Evolutionary conservation across 2,888 invertebrate species (phyloP).

Genomic region (Pyrrhosoma nymphula): DNA sequence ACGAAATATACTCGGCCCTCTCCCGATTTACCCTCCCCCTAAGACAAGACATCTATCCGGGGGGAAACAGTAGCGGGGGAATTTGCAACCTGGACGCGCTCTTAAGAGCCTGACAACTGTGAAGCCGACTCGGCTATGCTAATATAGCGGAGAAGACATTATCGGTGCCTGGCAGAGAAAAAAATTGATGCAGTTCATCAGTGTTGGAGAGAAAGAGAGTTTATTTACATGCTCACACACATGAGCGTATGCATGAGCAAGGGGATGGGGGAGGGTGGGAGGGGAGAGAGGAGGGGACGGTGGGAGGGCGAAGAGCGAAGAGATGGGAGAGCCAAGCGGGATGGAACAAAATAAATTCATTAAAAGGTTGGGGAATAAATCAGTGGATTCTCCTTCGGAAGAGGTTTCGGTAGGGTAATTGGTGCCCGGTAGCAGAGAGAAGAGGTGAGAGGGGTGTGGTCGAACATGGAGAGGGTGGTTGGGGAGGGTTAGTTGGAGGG

Average conservation of each 20-base stretch:
- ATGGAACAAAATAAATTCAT: constrained; percentile 59
- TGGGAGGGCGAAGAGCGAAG: too few species aligned
- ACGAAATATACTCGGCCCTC: not conserved
- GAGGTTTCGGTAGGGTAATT: constrained; percentile 42
- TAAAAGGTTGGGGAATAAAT: constrained; percentile 47
- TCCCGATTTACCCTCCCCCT: not conserved
- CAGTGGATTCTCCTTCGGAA: not conserved
- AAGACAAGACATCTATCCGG: constrained; percentile 2
- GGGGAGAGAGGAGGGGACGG: not conserved
- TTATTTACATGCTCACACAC: constrained; percentile 1
- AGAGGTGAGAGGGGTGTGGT: constrained; percentile 58
- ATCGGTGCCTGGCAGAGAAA: constrained; percentile 63
- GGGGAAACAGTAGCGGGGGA: constrained; percentile 45
- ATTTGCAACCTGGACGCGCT: constrained; percentile 50
- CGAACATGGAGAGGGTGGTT: constrained; percentile 23
- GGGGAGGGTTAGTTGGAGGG: not conserved
- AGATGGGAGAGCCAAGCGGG: not conserved
- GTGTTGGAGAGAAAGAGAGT: not conserved
- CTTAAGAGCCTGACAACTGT: not conserved
- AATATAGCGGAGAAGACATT: constrained; percentile 58
- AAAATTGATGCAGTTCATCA: constrained; percentile 56
- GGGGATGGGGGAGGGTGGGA: not conserved
- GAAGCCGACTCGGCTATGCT: constrained; percentile 50
- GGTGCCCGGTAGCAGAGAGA: constrained; percentile 59
- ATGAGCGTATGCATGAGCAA: not conserved